Evolutionary conservation across 1,140 invertebrate genomes (phyloP).

Genomic region (Drosophila pallidifrons): DNA sequence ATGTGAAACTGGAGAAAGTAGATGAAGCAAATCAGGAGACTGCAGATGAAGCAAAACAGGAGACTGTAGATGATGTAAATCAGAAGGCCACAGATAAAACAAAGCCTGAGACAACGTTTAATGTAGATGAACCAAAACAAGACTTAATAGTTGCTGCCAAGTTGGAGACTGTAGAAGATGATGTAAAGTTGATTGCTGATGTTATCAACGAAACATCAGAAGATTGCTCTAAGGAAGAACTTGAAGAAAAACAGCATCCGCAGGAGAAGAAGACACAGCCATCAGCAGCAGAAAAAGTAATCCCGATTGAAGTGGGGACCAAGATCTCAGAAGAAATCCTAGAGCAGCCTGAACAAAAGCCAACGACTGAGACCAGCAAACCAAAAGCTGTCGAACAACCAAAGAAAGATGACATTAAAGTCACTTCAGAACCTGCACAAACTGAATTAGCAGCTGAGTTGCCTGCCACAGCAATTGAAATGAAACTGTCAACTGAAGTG

Average conservation of each 20-base stretch:
- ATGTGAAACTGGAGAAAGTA: neutral
- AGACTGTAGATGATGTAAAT: neutral
- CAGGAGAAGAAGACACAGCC: neutral
- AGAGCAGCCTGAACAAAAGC: neutral
- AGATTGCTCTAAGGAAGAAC: neutral
- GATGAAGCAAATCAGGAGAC: neutral
- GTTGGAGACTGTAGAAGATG: neutral
- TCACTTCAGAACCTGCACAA: neutral
- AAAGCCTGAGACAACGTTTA: neutral
- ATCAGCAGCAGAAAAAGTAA: neutral
- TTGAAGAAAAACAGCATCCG: neutral
- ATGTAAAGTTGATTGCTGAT: too few species aligned
- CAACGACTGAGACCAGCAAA: conserved; percentile 1
- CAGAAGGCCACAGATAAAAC: neutral
- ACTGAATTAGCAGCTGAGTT: neutral
- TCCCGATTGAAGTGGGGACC: neutral
- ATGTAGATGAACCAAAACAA: neutral
- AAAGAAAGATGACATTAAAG: neutral
- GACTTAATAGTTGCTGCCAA: neutral
- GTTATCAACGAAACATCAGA: neutral
- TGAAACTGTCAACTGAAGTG: neutral
- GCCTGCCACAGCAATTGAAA: neutral
- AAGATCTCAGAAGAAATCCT: neutral
- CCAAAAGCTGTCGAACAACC: neutral
- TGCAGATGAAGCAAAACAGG: neutral